These are phyloP conservation scores for Microplitis deprimator DNA, from an alignment of 2,888 invertebrate species.

Conservation along the genomic window DNA sequence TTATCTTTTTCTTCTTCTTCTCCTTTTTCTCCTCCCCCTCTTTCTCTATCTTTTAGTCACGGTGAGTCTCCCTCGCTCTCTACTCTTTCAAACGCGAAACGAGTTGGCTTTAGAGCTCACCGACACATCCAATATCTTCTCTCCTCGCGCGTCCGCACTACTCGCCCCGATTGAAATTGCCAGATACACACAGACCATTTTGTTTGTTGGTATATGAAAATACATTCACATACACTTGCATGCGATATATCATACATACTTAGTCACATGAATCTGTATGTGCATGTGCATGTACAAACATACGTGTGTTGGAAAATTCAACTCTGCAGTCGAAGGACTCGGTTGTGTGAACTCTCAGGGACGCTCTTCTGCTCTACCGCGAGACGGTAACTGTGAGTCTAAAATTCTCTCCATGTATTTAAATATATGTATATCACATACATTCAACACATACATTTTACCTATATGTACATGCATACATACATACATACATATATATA, in stretches of 20 bases:
- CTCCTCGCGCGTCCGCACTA: constrained; percentile 30
- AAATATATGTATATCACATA: constrained; percentile 25
- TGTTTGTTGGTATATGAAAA: not conserved
- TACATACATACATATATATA: constrained; percentile 24
- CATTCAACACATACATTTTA: not conserved
- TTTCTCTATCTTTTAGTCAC: constrained; percentile 1
- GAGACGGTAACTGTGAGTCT: constrained; percentile 34
- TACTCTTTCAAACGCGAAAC: constrained; percentile 33
- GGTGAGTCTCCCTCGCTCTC: not conserved
- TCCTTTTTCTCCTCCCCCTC: not conserved
- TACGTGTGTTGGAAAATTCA: constrained; percentile 46
- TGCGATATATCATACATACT: too few relatives aligned
- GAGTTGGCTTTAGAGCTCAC: constrained; percentile 38
- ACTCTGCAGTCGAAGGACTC: constrained; percentile 50
- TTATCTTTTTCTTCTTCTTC: not conserved
- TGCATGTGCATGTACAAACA: constrained; percentile 25
- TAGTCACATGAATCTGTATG: constrained; percentile 4
- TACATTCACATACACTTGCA: not conserved
- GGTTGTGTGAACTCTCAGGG: constrained; percentile 36
- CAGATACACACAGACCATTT: constrained; percentile 29
- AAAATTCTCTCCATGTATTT: constrained; percentile 4
- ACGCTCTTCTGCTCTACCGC: constrained; percentile 20
- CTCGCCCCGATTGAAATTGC: constrained; percentile 35
- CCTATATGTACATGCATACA: constrained; percentile 19
- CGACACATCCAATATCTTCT: constrained; percentile 39